Evolutionary conservation across 2,888 invertebrate species (phyloP).

Genomic region (Syrista parreyssii): DNA sequence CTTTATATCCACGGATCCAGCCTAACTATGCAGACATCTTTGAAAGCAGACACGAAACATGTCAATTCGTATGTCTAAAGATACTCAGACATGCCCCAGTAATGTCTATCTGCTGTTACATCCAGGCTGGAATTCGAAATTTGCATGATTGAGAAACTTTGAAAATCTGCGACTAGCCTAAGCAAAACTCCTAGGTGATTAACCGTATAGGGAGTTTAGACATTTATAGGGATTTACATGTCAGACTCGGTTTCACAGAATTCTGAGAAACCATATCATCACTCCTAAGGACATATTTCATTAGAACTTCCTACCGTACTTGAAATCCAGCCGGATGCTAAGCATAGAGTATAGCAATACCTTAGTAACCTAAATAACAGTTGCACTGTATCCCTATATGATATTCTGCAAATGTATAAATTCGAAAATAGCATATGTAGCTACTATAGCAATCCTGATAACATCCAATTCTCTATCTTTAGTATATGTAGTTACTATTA

Average conservation of each 20-base stretch:
- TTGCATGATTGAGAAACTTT: constrained; percentile 31
- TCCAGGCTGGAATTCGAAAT: constrained; percentile 22
- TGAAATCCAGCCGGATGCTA: too few species aligned
- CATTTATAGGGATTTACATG: background rate
- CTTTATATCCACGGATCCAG: constrained; percentile 37
- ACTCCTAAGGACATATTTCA: too few species aligned
- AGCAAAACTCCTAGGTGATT: background rate
- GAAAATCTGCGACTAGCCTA: constrained; percentile 19
- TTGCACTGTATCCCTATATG: too few species aligned
- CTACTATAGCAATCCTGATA: background rate
- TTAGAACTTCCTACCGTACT: too few species aligned
- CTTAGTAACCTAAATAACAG: background rate
- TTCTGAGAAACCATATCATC: too few species aligned
- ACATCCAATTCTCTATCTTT: too few species aligned
- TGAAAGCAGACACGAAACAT: constrained; percentile 47
- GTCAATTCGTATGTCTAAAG: constrained; percentile 51
- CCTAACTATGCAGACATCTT: constrained; percentile 32
- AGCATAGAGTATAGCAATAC: background rate
- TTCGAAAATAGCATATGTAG: background rate
- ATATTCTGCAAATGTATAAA: too few species aligned
- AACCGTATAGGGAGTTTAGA: background rate
- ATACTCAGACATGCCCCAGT: constrained; percentile 46
- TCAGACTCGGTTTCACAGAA: too few species aligned
- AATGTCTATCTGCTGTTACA: constrained; percentile 41
- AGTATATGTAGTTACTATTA: background rate